These are phyloP conservation scores for Bombus haemorrhoidalis DNA, from an alignment of 1,140 invertebrate genomes.

Conservation along the genomic window DNA sequence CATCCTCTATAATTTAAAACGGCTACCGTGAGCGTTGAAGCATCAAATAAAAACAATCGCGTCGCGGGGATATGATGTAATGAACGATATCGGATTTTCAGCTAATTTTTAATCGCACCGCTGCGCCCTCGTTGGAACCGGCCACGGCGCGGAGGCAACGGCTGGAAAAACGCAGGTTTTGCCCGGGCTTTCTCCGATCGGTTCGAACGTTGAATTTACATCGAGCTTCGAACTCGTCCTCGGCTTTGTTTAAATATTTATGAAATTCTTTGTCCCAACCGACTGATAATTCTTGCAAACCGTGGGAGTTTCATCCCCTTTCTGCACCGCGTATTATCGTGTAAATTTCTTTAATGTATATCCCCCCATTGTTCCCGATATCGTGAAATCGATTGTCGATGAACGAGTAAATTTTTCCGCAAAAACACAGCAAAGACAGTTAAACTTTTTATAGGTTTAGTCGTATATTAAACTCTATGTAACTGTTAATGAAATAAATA, in stretches of 20 bases:
- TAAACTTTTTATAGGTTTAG: not conserved
- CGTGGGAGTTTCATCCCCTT: too few species aligned
- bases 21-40: conserved; percentile 58
- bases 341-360: conserved; percentile 44
- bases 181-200: not conserved
- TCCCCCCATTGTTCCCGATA: conserved; percentile 11
- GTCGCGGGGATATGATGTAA: conserved; percentile 60
- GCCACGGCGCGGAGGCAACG: not conserved
- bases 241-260: conserved; percentile 47
- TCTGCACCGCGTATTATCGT: conserved; percentile 21
- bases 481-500: not conserved
- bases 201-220: conserved; percentile 18
- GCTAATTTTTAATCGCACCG: conserved; percentile 48
- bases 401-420: not conserved
- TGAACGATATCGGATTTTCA: conserved; percentile 66
- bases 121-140: not conserved
- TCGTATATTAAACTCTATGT: not conserved
- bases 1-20: conserved; percentile 68
- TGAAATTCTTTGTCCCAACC: conserved; percentile 43
- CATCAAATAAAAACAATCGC: conserved; percentile 62
- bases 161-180: not conserved
- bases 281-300: conserved; percentile 25
- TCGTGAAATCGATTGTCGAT: not conserved
- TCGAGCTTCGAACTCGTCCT: not conserved
- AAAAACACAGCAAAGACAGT: not conserved